Evolutionary conservation across 2,888 invertebrate genomes (phyloP).

Genomic region (Harpalus rubripes): DNA sequence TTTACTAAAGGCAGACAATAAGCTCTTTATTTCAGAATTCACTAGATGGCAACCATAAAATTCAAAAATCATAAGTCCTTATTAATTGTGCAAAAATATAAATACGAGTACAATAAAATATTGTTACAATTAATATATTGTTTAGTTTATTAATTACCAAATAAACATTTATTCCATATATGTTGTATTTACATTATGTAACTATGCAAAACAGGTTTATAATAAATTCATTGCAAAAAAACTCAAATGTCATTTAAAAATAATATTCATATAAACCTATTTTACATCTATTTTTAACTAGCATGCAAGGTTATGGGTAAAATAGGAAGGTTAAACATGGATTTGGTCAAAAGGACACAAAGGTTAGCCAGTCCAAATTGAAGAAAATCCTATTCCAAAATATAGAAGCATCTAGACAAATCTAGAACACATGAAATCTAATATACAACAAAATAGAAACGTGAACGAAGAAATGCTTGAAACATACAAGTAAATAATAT

Average conservation of each 20-base stretch:
- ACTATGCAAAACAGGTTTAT: slow-evolving; percentile 33
- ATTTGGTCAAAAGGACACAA: slow-evolving; percentile 10
- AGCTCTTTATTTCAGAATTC: too few relatives aligned
- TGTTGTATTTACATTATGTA: slow-evolving; percentile 12
- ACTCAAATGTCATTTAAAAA: not conserved
- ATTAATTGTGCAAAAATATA: too few relatives aligned
- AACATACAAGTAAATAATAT: slow-evolving; percentile 2
- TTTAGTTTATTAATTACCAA: not conserved
- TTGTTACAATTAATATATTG: too few relatives aligned
- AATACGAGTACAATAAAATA: too few relatives aligned
- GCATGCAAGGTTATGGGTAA: slow-evolving; percentile 40
- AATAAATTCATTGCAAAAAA: slow-evolving; percentile 1
- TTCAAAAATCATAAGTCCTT: too few relatives aligned
- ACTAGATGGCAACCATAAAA: too few relatives aligned
- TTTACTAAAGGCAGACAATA: too few relatives aligned
- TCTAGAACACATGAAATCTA: not conserved
- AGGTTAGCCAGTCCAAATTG: slow-evolving; percentile 37
- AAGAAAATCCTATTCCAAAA: slow-evolving; percentile 27
- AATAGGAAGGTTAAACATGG: slow-evolving; percentile 39
- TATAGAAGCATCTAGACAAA: not conserved
- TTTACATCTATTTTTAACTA: not conserved
- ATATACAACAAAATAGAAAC: not conserved
- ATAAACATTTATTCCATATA: slow-evolving; percentile 18
- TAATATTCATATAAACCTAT: slow-evolving; percentile 14
- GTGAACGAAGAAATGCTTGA: slow-evolving; percentile 1